Evolutionary conservation across 2,888 invertebrate genomes (phyloP).

Genomic region (Stomorhina lunata): DNA sequence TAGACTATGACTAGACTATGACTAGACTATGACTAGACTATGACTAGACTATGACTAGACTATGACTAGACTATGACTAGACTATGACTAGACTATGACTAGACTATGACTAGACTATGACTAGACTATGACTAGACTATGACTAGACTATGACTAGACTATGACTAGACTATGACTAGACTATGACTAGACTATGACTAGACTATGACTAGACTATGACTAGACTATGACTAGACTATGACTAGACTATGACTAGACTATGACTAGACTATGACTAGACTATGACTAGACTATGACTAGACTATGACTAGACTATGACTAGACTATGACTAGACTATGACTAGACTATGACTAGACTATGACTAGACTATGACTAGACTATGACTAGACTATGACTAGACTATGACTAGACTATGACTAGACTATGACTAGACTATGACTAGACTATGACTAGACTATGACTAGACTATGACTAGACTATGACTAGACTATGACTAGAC

Average conservation of each 20-base stretch:
- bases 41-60: neutral
- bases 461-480: neutral
- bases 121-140: neutral
- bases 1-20: neutral
- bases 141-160: neutral
- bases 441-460: neutral
- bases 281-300: neutral
- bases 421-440: neutral
- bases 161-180: neutral
- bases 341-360: neutral
- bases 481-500: neutral
- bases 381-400: too few species aligned
- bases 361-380: neutral
- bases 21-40: neutral
- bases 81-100: neutral
- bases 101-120: neutral
- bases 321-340: neutral
- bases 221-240: too few species aligned
- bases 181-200: too few species aligned
- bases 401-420: neutral
- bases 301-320: neutral
- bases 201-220: too few species aligned
- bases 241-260: too few species aligned
- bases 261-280: too few species aligned
- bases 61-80: neutral